Conservation (phyloP, 2,113 vertebrate genomes). For the Nestor notabilis region DNA sequence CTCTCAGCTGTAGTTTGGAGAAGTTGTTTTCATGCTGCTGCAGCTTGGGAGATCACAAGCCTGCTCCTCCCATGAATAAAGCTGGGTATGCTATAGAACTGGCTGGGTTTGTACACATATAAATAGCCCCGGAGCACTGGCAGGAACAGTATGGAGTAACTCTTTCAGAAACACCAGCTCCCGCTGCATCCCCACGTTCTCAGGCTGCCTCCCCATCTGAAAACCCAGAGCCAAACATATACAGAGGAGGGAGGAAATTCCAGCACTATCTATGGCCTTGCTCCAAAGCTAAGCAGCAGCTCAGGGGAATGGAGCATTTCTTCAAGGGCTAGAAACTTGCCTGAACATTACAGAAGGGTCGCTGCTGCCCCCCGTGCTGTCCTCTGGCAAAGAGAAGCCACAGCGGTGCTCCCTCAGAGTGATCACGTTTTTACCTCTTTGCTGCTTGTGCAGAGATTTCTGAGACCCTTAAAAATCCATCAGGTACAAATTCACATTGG, state of each 20-base stretch:
- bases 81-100: not conserved
- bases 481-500: not conserved
- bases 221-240: not conserved
- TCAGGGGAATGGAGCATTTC: not conserved
- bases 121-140: not conserved
- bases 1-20: conserved; percentile 19
- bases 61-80: not conserved
- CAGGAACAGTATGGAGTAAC: not conserved
- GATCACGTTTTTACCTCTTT: not conserved
- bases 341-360: not conserved
- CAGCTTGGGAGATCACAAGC: not conserved
- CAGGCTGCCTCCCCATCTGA: not conserved
- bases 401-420: not conserved
- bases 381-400: rapidly evolving
- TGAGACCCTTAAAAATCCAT: not conserved
- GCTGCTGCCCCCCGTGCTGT: not conserved
- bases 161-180: not conserved
- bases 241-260: not conserved
- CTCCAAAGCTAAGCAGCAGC: not conserved
- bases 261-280: rapidly evolving
- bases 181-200: not conserved
- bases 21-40: not conserved
- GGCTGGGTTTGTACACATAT: not conserved
- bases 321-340: not conserved
- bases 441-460: not conserved